Evolutionary conservation across 2,888 invertebrate species (phyloP).

Genomic region (Xylocampa areola): DNA sequence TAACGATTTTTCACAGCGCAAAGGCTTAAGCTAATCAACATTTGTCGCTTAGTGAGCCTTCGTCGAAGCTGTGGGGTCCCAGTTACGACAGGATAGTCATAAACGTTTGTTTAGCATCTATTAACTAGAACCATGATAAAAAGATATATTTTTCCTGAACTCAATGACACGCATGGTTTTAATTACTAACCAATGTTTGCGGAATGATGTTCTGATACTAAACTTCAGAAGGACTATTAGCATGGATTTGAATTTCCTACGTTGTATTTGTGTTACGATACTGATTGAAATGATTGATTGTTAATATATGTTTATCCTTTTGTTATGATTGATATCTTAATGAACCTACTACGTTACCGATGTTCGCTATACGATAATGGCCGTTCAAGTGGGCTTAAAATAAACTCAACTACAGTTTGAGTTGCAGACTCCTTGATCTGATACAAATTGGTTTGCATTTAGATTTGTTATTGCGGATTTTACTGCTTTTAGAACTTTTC

Average conservation of each 20-base stretch:
- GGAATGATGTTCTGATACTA: constrained; percentile 58
- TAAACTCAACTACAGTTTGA: constrained; percentile 33
- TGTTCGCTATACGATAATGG: constrained; percentile 59
- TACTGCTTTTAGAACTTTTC: constrained; percentile 17
- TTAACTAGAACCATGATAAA: constrained; percentile 54
- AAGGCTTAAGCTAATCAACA: constrained; percentile 80
- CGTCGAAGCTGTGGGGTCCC: constrained; percentile 69
- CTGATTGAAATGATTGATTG: constrained; percentile 43
- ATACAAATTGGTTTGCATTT: constrained; percentile 27
- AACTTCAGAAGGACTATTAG: constrained; percentile 45
- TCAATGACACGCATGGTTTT: constrained; percentile 80
- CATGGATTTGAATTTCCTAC: constrained; percentile 53
- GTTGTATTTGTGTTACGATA: constrained; percentile 40
- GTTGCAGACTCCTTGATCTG: constrained; percentile 26
- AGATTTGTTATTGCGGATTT: constrained; percentile 27
- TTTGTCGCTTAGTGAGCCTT: constrained; percentile 73
- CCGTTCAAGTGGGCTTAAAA: constrained; percentile 26
- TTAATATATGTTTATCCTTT: constrained; percentile 45
- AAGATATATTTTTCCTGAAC: constrained; percentile 52
- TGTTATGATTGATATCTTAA: constrained; percentile 53
- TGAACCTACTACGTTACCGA: constrained; percentile 54
- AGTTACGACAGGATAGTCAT: constrained; percentile 76
- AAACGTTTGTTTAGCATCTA: constrained; percentile 63
- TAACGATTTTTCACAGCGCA: constrained; percentile 74
- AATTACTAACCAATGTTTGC: constrained; percentile 74